Evolutionary conservation across 2,113 vertebrate genomes (phyloP).

Genomic region (Larimichthys polyactis): DNA sequence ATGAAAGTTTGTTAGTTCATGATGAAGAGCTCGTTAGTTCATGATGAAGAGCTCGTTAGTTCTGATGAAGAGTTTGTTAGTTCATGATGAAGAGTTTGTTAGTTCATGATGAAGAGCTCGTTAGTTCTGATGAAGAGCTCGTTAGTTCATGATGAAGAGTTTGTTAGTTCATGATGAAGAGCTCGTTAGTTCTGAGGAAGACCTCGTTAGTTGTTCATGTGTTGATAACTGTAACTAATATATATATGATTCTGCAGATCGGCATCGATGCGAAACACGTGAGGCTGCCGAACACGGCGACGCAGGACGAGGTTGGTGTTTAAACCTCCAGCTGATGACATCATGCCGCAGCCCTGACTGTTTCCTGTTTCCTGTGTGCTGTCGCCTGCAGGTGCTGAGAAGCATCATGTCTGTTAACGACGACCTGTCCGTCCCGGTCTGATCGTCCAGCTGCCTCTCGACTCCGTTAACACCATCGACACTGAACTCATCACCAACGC

Average conservation of each 20-base stretch:
- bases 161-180: too few relatives aligned
- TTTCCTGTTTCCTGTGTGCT: constrained; percentile 14
- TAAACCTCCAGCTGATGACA: rapidly evolving
- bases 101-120: too few relatives aligned
- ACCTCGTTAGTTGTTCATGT: not conserved
- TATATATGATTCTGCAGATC: constrained; percentile 82
- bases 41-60: too few relatives aligned
- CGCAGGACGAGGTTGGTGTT: constrained; percentile 88
- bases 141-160: too few relatives aligned
- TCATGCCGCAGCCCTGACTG: not conserved
- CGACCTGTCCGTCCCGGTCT: constrained; percentile 88
- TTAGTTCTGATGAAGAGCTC: too few relatives aligned
- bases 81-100: too few relatives aligned
- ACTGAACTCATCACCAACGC: constrained; percentile 88
- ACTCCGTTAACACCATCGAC: constrained; percentile 88
- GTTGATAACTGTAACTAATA: not conserved
- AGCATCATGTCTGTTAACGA: constrained; percentile 87
- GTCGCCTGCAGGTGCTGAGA: constrained; percentile 90
- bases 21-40: too few relatives aligned
- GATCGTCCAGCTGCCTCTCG: constrained; percentile 95
- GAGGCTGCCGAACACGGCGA: constrained; percentile 89
- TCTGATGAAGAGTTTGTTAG: too few relatives aligned
- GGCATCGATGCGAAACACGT: constrained; percentile 93
- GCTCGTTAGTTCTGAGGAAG: too few relatives aligned
- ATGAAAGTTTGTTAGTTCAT: too few relatives aligned